A percentile compares a stretch with the other conserved stretches of the same genome.
Evolutionary conservation across 2,113 vertebrate genomes (phyloP).

Genomic region (Pachycephala philippinensis): DNA sequence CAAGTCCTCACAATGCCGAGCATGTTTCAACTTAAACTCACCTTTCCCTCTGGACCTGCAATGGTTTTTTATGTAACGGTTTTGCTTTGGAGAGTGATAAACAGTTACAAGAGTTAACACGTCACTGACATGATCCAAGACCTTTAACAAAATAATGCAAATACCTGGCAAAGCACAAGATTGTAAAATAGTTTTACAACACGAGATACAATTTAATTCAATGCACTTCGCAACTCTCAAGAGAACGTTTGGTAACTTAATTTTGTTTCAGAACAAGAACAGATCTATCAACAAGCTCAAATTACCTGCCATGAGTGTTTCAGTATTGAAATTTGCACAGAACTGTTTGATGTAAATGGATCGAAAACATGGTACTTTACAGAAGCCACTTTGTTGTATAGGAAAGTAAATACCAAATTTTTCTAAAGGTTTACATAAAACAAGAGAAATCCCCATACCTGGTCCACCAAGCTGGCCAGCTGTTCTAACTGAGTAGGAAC

Average conservation of each 20-base stretch:
- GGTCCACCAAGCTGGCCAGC: conserved; percentile 80
- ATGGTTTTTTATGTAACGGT: conserved; percentile 80
- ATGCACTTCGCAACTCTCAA: background rate
- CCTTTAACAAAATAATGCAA: background rate
- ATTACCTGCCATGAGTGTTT: background rate
- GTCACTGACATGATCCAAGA: conserved; percentile 68
- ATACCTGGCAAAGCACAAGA: background rate
- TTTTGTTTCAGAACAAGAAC: background rate
- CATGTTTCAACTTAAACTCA: conserved; percentile 6
- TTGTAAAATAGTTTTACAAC: background rate
- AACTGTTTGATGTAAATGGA: background rate
- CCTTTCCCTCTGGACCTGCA: conserved; percentile 83
- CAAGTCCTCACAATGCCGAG: background rate
- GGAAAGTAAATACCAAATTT: background rate
- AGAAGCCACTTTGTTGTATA: background rate
- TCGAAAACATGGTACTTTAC: background rate
- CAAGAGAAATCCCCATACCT: conserved; percentile 60
- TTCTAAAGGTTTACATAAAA: background rate
- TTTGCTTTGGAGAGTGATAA: conserved; percentile 84
- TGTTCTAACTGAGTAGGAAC: conserved; percentile 75
- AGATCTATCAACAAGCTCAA: background rate
- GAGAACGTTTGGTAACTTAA: background rate
- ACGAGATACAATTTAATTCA: background rate
- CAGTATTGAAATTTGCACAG: background rate
- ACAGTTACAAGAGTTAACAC: conserved; percentile 86